These are phyloP conservation scores for Sesia bembeciformis DNA, from an alignment of 2,888 invertebrate genomes.

Conservation along the genomic window DNA sequence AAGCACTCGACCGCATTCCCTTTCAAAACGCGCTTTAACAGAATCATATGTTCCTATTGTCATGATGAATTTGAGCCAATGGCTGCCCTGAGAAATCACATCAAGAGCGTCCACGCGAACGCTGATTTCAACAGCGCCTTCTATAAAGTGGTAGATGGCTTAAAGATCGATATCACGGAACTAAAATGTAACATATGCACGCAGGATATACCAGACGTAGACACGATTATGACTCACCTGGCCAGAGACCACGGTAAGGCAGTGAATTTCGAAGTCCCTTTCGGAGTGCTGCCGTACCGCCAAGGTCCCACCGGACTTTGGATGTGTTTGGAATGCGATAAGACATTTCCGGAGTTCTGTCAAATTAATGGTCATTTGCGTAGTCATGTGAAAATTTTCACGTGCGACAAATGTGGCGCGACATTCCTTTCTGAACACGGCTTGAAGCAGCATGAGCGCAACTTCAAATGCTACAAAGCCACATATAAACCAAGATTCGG, in stretches of 20 bases:
- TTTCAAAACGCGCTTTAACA: slow-evolving; percentile 64
- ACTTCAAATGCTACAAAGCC: slow-evolving; percentile 57
- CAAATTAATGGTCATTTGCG: slow-evolving; percentile 59
- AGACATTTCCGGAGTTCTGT: slow-evolving; percentile 51
- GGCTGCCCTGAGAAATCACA: slow-evolving; percentile 50
- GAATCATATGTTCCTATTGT: slow-evolving; percentile 61
- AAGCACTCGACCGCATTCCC: slow-evolving; percentile 60
- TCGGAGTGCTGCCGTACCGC: slow-evolving; percentile 57
- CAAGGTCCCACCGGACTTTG: slow-evolving; percentile 48
- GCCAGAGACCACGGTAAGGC: slow-evolving; percentile 43
- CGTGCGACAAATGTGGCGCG: slow-evolving; percentile 59
- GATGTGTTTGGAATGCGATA: slow-evolving; percentile 61
- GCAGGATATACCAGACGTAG: slow-evolving; percentile 38
- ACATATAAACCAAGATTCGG: slow-evolving; percentile 60
- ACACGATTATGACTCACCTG: slow-evolving; percentile 52
- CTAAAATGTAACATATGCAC: slow-evolving; percentile 52
- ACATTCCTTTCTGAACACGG: slow-evolving; percentile 60
- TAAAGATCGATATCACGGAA: slow-evolving; percentile 59
- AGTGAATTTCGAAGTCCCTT: slow-evolving; percentile 55
- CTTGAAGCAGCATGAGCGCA: slow-evolving; percentile 51
- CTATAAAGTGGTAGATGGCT: slow-evolving; percentile 57
- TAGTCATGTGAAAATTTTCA: slow-evolving; percentile 57
- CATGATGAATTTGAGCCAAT: slow-evolving; percentile 61
- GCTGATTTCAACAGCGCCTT: slow-evolving; percentile 62
- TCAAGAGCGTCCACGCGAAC: slow-evolving; percentile 41